These are phyloP conservation scores for Caligus rogercresseyi DNA, from an alignment of 1,140 invertebrate genomes.

Conservation along the genomic window DNA sequence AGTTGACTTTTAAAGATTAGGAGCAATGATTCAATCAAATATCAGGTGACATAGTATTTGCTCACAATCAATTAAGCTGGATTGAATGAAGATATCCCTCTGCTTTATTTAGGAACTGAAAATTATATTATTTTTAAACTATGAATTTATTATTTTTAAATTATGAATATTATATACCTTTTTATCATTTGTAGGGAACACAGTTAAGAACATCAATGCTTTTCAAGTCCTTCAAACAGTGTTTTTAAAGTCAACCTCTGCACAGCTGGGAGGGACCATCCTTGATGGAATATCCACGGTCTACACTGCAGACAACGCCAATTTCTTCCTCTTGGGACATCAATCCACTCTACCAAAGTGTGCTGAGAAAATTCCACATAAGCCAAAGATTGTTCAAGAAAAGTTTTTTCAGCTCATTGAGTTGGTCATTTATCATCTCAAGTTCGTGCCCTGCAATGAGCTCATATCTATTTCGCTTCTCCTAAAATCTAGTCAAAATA, in stretches of 20 bases:
- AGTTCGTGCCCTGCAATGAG: slow-evolving; percentile 97
- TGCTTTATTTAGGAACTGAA: no score
- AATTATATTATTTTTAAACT: no score
- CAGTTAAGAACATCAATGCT: slow-evolving; percentile 79
- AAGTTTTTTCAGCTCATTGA: slow-evolving; percentile 91
- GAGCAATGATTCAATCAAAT: no score
- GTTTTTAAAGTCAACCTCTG: slow-evolving; percentile 70
- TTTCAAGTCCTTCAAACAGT: slow-evolving; percentile 87
- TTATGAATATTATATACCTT: not conserved
- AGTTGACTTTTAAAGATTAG: no score
- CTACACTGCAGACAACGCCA: slow-evolving; percentile 91
- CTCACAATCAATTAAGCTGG: no score
- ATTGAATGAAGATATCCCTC: no score
- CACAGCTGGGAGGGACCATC: slow-evolving; percentile 65
- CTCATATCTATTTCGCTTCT: slow-evolving; percentile 84
- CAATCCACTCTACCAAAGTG: slow-evolving; percentile 89
- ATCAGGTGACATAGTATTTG: no score
- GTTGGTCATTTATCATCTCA: slow-evolving; percentile 88
- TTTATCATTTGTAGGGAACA: slow-evolving; percentile 34
- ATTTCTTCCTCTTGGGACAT: slow-evolving; percentile 95
- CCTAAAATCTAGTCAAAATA: slow-evolving; percentile 58
- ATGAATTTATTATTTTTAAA: not conserved
- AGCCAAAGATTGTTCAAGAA: slow-evolving; percentile 50
- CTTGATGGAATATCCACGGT: slow-evolving; percentile 88
- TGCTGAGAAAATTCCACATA: slow-evolving; percentile 79